phyloP scores from a whole-genome alignment of 1,140 invertebrate genomes.

The Brachionus rotundiformis region DNA sequence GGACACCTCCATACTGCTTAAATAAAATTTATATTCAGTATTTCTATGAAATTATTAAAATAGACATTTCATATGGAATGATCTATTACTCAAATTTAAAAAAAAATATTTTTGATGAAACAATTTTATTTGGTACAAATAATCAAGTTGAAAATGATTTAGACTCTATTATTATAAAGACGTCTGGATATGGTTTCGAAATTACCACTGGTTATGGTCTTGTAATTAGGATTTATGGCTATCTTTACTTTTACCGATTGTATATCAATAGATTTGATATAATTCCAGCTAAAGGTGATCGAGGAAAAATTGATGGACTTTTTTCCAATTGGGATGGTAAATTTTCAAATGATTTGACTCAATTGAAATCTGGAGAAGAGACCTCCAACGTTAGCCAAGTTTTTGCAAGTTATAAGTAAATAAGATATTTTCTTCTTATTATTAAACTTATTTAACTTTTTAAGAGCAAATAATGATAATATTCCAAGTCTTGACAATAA shows the following conservation, averaged over 20 bases:
- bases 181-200: neutral
- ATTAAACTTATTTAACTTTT: neutral
- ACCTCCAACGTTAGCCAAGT: neutral
- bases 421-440: neutral
- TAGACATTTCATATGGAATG: neutral
- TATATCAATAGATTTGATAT: constrained; percentile 6
- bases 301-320: neutral
- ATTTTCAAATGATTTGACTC: neutral
- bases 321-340: neutral
- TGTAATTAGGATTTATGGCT: neutral
- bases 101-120: neutral
- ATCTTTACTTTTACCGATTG: neutral
- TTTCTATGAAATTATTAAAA: constrained; percentile 13
- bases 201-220: constrained; percentile 1
- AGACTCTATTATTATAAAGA: neutral
- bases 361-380: neutral
- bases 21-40: neutral
- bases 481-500: neutral
- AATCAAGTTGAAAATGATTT: neutral
- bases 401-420: neutral
- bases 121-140: neutral
- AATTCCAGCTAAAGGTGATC: constrained; percentile 1
- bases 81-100: constrained; percentile 15
- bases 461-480: neutral
- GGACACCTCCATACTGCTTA: neutral